phyloP scores from a whole-genome alignment of 2,888 invertebrate species.

The Tribolium freemani region DNA sequence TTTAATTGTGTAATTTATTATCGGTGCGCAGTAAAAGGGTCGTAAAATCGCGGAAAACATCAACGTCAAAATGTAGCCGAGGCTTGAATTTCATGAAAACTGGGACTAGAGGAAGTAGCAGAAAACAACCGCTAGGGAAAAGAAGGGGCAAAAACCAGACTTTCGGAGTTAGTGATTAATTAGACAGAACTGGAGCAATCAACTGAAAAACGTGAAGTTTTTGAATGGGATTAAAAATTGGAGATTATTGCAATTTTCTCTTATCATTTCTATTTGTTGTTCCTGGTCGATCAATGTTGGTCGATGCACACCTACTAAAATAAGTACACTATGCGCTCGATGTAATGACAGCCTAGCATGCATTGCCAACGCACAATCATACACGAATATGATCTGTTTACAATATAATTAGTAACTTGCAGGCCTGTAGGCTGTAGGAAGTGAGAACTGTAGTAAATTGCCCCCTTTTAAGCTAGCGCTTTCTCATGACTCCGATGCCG shows the following conservation, averaged over 20 bases:
- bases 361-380: slow-evolving; percentile 32
- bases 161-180: neutral
- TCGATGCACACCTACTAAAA: slow-evolving; percentile 6
- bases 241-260: neutral
- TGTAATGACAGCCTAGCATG: slow-evolving; percentile 21
- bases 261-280: neutral
- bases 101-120: neutral
- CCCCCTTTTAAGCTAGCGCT: slow-evolving; percentile 29
- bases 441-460: slow-evolving; percentile 38
- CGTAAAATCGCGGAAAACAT: slow-evolving; percentile 9
- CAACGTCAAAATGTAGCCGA: neutral
- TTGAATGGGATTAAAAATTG: neutral
- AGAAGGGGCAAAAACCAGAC: neutral
- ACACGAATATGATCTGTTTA: slow-evolving; percentile 37
- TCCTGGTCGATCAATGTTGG: neutral
- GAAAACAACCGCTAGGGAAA: no score
- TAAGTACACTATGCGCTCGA: slow-evolving; percentile 16
- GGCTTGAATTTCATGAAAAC: neutral
- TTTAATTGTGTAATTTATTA: slow-evolving; percentile 22
- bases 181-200: neutral
- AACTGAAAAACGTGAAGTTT: neutral
- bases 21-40: slow-evolving; percentile 1
- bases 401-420: slow-evolving; percentile 32
- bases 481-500: slow-evolving; percentile 30
- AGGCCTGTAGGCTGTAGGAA: slow-evolving; percentile 26